Percentiles rank a stretch among this genome's conserved stretches.
phyloP scores from a whole-genome alignment of 2,113 vertebrate genomes.

The Trogon surrucura region DNA sequence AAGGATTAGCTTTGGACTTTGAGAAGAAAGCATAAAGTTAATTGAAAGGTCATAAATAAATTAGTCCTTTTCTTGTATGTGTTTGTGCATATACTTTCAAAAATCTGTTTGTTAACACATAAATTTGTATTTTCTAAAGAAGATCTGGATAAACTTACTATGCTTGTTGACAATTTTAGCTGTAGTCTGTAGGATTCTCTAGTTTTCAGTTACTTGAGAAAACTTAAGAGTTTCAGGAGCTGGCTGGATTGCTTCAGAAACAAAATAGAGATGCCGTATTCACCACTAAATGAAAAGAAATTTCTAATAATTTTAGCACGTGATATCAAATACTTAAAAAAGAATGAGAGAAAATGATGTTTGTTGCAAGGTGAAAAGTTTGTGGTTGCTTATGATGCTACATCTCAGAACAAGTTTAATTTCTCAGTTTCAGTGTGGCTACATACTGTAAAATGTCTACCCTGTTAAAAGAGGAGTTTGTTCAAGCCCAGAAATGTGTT shows the following conservation, averaged over 20 bases:
- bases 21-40: constrained; percentile 15
- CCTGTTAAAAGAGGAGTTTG: neutral
- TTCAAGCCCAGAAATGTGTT: neutral
- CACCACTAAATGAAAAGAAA: neutral
- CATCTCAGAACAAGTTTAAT: neutral
- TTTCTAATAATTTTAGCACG: neutral
- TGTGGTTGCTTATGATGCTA: neutral
- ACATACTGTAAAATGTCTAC: neutral
- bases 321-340: neutral
- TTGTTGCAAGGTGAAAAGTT: neutral
- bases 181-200: neutral
- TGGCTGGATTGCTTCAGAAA: neutral
- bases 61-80: neutral
- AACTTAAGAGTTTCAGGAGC: neutral
- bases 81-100: neutral
- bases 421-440: neutral
- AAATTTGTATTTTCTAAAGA: neutral
- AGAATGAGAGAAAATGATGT: neutral
- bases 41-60: constrained; percentile 29
- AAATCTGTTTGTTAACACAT: neutral
- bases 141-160: neutral
- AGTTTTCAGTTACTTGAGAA: neutral
- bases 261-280: neutral
- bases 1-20: constrained; percentile 10
- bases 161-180: neutral